These are phyloP conservation scores for Spatula versicolor DNA, from an alignment of 2,797 vertebrate species.

Conservation along the genomic window DNA sequence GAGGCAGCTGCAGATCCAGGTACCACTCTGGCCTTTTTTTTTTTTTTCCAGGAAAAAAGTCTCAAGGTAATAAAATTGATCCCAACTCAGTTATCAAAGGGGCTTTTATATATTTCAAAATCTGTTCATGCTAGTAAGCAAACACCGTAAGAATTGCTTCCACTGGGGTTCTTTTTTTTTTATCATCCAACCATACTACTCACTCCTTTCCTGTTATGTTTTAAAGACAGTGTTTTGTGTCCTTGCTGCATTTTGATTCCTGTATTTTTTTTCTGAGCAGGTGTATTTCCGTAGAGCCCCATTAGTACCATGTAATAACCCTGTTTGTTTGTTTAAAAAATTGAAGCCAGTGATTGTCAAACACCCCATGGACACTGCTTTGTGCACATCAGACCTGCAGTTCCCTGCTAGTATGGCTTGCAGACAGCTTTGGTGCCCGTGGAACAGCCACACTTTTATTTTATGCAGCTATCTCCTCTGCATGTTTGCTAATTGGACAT, in stretches of 20 bases:
- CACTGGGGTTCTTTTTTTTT: background rate
- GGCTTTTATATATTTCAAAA: background rate
- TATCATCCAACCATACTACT: fast-evolving
- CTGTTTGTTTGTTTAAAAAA: background rate
- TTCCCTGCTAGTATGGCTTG: fast-evolving
- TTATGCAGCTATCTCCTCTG: background rate
- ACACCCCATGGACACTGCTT: fast-evolving
- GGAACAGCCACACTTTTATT: background rate
- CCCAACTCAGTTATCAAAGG: background rate
- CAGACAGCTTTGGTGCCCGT: background rate
- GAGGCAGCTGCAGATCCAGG: no score
- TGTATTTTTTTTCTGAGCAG: fast-evolving
- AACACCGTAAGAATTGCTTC: background rate
- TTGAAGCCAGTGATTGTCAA: fast-evolving
- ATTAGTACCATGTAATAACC: background rate
- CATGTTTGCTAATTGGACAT: background rate
- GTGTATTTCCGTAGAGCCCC: background rate
- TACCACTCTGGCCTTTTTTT: no score
- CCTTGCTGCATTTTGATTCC: background rate
- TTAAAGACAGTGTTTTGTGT: background rate
- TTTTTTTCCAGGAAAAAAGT: constrained; percentile 29
- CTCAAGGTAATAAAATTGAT: background rate
- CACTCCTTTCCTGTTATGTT: fast-evolving
- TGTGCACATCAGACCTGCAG: fast-evolving
- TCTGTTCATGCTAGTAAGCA: background rate